phyloP scores from a whole-genome alignment of 1,140 invertebrate species.

The Scylla paramamosain region DNA sequence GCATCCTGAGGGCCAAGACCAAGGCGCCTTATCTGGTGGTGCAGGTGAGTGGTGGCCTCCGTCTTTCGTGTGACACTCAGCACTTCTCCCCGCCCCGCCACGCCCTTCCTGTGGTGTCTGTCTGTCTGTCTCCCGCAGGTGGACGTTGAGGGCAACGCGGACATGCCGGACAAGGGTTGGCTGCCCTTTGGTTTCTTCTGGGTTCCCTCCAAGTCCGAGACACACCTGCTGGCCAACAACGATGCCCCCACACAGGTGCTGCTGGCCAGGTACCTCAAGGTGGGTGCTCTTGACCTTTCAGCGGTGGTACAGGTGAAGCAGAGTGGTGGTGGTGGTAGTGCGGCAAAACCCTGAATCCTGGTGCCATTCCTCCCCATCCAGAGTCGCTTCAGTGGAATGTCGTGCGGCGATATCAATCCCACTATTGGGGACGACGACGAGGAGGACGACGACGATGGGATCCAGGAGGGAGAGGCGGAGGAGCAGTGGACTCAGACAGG shows the following conservation, averaged over 20 bases:
- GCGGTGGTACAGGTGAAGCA: not conserved
- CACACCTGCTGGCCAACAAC: not conserved
- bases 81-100: not conserved
- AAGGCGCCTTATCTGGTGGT: constrained; percentile 62
- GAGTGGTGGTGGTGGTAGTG: not conserved
- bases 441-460: not conserved
- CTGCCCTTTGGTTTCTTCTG: constrained; percentile 53
- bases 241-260: not conserved
- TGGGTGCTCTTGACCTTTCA: not conserved
- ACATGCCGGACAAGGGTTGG: constrained; percentile 32
- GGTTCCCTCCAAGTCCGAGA: constrained; percentile 31
- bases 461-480: not conserved
- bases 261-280: constrained; percentile 42
- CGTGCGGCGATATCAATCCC: not conserved
- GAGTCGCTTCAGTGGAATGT: not conserved
- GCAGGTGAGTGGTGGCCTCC: constrained; percentile 27
- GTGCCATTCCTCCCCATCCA: not conserved
- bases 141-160: not conserved
- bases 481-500: not conserved
- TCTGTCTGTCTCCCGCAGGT: not conserved
- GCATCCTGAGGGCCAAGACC: constrained; percentile 43
- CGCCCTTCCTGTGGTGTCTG: not conserved
- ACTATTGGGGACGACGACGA: not conserved
- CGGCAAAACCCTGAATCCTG: not conserved
- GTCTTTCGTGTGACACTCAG: not conserved